phyloP scores from a whole-genome alignment of 2,113 vertebrate genomes.

The Daubentonia madagascariensis region DNA sequence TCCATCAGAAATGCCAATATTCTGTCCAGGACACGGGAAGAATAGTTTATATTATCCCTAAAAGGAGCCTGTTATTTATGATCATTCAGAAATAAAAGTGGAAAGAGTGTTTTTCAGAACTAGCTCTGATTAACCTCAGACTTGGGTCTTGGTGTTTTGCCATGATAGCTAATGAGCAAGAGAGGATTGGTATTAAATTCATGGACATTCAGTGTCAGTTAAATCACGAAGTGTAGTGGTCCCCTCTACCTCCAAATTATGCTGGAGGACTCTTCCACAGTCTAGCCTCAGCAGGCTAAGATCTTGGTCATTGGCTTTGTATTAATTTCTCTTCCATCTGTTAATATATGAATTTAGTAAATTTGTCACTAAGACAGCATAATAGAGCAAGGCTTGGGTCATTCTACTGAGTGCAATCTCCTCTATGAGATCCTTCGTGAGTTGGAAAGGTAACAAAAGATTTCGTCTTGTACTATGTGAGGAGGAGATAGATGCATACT shows the following conservation, averaged over 20 bases:
- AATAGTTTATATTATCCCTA: not conserved
- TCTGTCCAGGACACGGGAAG: not conserved
- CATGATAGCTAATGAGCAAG: not conserved
- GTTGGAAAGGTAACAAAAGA: not conserved
- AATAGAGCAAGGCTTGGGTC: not conserved
- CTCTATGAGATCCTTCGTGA: not conserved
- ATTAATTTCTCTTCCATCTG: not conserved
- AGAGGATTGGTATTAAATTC: not conserved
- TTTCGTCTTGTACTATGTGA: not conserved
- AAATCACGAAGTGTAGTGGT: not conserved
- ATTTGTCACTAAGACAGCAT: not conserved
- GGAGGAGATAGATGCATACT: not conserved
- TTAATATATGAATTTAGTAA: not conserved
- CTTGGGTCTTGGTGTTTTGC: not conserved
- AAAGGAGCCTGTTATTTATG: not conserved
- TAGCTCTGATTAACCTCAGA: not conserved
- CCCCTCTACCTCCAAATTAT: not conserved
- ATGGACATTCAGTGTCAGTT: not conserved
- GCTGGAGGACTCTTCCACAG: not conserved
- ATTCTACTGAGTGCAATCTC: not conserved
- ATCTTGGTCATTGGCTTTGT: not conserved
- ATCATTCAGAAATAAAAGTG: slow-evolving; percentile 14
- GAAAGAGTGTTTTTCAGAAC: not conserved
- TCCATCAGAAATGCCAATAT: not conserved
- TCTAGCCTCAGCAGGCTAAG: not conserved